These are phyloP conservation scores for Limnephilus marmoratus DNA, from an alignment of 2,888 invertebrate species.

Conservation along the genomic window DNA sequence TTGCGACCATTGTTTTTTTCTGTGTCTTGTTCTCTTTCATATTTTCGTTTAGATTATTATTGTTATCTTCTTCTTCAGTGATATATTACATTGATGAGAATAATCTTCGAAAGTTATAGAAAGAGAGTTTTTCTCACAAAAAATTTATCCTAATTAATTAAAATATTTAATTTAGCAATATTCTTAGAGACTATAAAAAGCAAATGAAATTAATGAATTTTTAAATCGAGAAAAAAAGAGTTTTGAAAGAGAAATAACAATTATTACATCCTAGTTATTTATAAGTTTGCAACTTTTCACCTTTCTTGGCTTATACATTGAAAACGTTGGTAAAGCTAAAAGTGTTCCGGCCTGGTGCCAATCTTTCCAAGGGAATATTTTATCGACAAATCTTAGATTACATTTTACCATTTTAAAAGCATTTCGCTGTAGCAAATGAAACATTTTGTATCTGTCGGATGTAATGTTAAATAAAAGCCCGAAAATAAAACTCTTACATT, in stretches of 20 bases:
- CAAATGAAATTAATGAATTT: too few species aligned
- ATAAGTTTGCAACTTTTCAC: not conserved
- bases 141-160: too few species aligned
- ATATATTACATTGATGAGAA: too few species aligned
- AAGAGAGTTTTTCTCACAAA: too few species aligned
- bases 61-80: too few species aligned
- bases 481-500: not conserved
- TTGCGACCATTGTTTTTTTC: too few species aligned
- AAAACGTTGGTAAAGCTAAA: not conserved
- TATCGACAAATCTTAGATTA: not conserved
- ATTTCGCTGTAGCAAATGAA: not conserved
- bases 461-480: not conserved
- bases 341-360: not conserved
- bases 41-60: too few species aligned
- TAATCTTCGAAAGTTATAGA: too few species aligned
- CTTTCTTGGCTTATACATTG: not conserved
- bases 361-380: conserved; percentile 8
- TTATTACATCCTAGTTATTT: not conserved
- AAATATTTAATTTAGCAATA: too few species aligned
- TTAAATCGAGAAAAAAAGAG: too few species aligned
- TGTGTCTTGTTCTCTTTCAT: too few species aligned
- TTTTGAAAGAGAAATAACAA: not conserved
- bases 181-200: too few species aligned
- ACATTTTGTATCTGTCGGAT: not conserved
- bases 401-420: not conserved